Evolutionary conservation across 2,888 invertebrate genomes (phyloP).

Genomic region (Hypselothyrea guttata): DNA sequence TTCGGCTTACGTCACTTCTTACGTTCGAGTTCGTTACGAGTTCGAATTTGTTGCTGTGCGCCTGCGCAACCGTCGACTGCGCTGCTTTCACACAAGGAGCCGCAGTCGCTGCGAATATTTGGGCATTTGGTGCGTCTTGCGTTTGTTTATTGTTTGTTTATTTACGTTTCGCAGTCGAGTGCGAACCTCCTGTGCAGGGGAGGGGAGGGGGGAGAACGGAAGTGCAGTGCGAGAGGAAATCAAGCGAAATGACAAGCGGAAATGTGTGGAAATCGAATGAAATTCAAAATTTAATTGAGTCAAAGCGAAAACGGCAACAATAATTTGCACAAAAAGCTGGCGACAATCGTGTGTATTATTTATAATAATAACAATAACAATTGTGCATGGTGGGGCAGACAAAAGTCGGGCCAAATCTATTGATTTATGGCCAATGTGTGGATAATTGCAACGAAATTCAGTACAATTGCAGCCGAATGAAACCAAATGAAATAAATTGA

Average conservation of each 20-base stretch:
- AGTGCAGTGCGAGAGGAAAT: conserved; percentile 47
- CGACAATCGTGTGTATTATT: conserved; percentile 24
- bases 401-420: conserved; percentile 27
- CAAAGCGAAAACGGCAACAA: conserved; percentile 34
- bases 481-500: conserved; percentile 26
- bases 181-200: conserved; percentile 61
- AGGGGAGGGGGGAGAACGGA: conserved; percentile 34
- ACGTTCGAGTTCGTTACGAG: conserved; percentile 13
- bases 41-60: conserved; percentile 39
- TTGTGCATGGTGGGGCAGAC: conserved; percentile 12
- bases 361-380: conserved; percentile 31
- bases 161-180: conserved; percentile 42
- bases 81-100: conserved; percentile 17
- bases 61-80: conserved; percentile 37
- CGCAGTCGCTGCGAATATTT: conserved; percentile 26
- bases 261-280: conserved; percentile 28
- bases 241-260: conserved; percentile 47
- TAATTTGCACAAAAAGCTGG: conserved; percentile 26
- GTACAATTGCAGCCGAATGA: conserved; percentile 40
- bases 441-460: conserved; percentile 55
- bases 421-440: conserved; percentile 67
- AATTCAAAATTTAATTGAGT: conserved; percentile 38
- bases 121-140: no score
- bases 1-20: background rate
- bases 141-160: conserved; percentile 51